Evolutionary conservation across 92 coral and sea anemone genomes (phyloP).

Genomic region (Metridium senile): DNA sequence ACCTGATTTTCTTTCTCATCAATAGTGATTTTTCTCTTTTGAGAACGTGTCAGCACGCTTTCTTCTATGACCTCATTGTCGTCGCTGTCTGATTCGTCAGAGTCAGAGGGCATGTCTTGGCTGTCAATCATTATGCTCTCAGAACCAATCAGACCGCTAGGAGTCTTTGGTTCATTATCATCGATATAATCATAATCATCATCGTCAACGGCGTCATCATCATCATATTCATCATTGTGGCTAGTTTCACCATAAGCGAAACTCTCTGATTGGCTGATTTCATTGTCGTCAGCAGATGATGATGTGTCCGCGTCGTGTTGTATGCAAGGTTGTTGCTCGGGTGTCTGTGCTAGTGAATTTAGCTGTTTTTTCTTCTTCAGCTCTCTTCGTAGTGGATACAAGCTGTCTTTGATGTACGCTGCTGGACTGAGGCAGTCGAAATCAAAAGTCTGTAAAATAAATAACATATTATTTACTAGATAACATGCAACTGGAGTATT

Average conservation of each 20-base stretch:
- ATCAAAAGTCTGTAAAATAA: slow-evolving; percentile 49
- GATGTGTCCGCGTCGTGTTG: slow-evolving; percentile 5
- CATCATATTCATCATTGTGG: neutral
- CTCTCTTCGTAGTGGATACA: slow-evolving; percentile 80
- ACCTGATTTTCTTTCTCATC: slow-evolving; percentile 69
- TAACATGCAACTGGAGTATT: too few relatives aligned
- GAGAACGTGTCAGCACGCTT: slow-evolving; percentile 54
- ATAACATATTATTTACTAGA: neutral
- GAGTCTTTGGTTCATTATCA: neutral
- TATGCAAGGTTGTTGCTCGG: neutral
- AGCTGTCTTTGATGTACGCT: slow-evolving; percentile 71
- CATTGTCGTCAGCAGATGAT: slow-evolving; percentile 3
- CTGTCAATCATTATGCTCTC: slow-evolving; percentile 31
- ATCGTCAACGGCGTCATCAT: slow-evolving; percentile 10
- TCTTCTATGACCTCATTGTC: slow-evolving; percentile 10
- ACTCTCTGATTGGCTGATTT: neutral
- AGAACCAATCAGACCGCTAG: slow-evolving; percentile 29
- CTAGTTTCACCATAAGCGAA: neutral
- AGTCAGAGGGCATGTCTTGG: slow-evolving; percentile 39
- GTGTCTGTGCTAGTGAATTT: slow-evolving; percentile 10
- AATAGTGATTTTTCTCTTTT: slow-evolving; percentile 55
- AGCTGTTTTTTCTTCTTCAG: slow-evolving; percentile 33
- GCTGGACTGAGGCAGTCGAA: slow-evolving; percentile 68
- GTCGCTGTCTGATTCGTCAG: slow-evolving; percentile 1
- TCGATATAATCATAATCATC: slow-evolving; percentile 14